Conservation (phyloP, 2,888 invertebrate species). For the Tricholauxania praeusta region DNA sequence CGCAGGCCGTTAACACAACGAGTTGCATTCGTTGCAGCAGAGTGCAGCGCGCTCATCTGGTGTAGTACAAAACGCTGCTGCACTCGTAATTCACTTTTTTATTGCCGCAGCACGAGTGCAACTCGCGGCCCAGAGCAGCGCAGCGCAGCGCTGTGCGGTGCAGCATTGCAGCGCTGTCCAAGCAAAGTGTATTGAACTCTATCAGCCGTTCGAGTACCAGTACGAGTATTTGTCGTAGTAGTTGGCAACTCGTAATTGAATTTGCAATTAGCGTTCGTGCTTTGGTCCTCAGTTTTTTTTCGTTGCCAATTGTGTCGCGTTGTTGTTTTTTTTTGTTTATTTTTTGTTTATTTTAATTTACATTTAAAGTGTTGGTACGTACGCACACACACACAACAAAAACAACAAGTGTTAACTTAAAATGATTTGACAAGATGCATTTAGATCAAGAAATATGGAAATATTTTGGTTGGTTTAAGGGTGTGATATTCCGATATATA, state of each 20-base stretch:
- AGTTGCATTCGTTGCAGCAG: constrained; percentile 6
- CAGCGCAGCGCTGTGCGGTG: too few species aligned
- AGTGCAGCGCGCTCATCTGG: constrained; percentile 20
- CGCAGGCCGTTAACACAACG: constrained; percentile 26
- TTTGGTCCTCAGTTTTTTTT: constrained; percentile 18
- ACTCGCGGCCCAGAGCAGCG: too few species aligned
- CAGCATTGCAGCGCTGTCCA: constrained; percentile 14
- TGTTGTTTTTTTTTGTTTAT: background rate
- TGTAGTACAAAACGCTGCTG: constrained; percentile 1
- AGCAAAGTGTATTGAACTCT: constrained; percentile 31
- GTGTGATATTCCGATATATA: too few species aligned
- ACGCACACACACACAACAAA: too few species aligned
- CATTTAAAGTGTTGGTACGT: background rate
- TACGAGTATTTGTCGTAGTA: background rate
- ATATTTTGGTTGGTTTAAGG: too few species aligned
- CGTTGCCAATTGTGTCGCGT: constrained; percentile 33
- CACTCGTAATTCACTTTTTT: constrained; percentile 30
- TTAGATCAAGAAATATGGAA: too few species aligned
- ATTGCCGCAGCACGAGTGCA: background rate
- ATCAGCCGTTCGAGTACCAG: constrained; percentile 10
- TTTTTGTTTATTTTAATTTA: constrained; percentile 7
- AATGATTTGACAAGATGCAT: too few species aligned
- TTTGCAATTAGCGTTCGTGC: constrained; percentile 29
- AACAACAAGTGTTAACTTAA: too few species aligned
- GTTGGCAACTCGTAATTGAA: constrained; percentile 33